Conservation (phyloP, 2,797 vertebrate genomes). For the Naso thynnoides region DNA sequence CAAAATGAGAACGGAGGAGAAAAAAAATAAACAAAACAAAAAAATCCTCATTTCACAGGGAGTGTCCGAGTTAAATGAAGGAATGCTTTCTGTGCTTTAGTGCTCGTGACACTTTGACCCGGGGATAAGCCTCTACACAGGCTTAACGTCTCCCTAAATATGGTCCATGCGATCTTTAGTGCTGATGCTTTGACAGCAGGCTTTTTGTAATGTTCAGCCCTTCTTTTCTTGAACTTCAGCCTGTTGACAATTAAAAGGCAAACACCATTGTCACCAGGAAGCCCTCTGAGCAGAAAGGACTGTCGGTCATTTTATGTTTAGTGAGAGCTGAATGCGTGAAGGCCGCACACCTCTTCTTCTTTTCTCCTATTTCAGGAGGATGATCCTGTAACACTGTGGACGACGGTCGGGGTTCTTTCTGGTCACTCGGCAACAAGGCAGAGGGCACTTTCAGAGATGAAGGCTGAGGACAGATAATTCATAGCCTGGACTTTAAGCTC, state of each 20-base stretch:
- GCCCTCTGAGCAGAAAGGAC: constrained; percentile 16
- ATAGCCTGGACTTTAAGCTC: constrained; percentile 11
- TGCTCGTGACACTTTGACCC: constrained; percentile 62
- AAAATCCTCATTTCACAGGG: constrained; percentile 1
- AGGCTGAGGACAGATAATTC: constrained; percentile 26
- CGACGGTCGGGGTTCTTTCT: constrained; percentile 47
- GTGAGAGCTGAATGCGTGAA: constrained; percentile 14
- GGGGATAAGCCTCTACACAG: constrained; percentile 53
- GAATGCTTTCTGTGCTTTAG: constrained; percentile 59
- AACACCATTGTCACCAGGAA: constrained; percentile 36
- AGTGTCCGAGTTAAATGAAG: constrained; percentile 22
- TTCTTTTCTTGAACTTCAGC: constrained; percentile 27
- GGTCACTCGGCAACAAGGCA: constrained; percentile 57
- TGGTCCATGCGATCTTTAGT: constrained; percentile 48
- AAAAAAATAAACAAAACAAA: not conserved
- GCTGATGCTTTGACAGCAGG: constrained; percentile 54
- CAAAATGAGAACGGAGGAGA: not conserved
- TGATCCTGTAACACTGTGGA: constrained; percentile 32
- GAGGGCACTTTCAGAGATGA: constrained; percentile 32
- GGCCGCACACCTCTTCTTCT: constrained; percentile 43
- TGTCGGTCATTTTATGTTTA: constrained; percentile 29
- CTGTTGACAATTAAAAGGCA: constrained; percentile 44
- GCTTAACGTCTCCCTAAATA: constrained; percentile 46
- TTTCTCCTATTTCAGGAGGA: constrained; percentile 31
- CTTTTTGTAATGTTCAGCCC: constrained; percentile 44